These are phyloP conservation scores for Chesias legatella DNA, from an alignment of 2,888 invertebrate genomes.

Conservation along the genomic window DNA sequence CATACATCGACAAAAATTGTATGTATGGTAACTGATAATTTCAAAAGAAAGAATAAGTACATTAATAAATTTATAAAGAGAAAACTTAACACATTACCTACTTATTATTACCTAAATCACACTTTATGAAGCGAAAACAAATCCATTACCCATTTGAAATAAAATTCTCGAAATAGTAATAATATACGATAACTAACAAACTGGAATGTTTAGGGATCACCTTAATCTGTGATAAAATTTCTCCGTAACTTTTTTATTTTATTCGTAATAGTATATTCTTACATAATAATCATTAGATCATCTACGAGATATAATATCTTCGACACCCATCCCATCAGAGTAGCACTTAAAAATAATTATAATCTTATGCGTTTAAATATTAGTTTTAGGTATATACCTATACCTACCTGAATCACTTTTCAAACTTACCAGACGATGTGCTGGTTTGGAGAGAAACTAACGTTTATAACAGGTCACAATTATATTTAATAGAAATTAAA, in stretches of 20 bases:
- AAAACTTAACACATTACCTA: too few species aligned
- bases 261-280: slow-evolving; percentile 25
- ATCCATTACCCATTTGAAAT: slow-evolving; percentile 22
- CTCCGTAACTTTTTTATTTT: slow-evolving; percentile 45
- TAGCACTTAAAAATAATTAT: slow-evolving; percentile 20
- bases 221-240: slow-evolving; percentile 42
- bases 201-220: slow-evolving; percentile 28
- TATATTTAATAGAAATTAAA: too few species aligned
- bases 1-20: too few species aligned
- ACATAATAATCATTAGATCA: slow-evolving; percentile 27
- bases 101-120: slow-evolving; percentile 31
- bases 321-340: slow-evolving; percentile 24
- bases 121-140: slow-evolving; percentile 8
- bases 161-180: slow-evolving; percentile 10
- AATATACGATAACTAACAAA: slow-evolving; percentile 11
- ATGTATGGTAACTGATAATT: too few species aligned
- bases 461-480: too few species aligned
- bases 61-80: too few species aligned
- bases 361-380: background rate
- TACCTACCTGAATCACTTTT: slow-evolving; percentile 13
- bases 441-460: too few species aligned
- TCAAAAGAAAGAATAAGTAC: too few species aligned
- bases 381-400: slow-evolving; percentile 4
- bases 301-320: slow-evolving; percentile 25
- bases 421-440: too few species aligned